Base-by-base conservation (phyloP, 92 coral and sea anemone species). In the Chrysogorgia sp. region DNA sequence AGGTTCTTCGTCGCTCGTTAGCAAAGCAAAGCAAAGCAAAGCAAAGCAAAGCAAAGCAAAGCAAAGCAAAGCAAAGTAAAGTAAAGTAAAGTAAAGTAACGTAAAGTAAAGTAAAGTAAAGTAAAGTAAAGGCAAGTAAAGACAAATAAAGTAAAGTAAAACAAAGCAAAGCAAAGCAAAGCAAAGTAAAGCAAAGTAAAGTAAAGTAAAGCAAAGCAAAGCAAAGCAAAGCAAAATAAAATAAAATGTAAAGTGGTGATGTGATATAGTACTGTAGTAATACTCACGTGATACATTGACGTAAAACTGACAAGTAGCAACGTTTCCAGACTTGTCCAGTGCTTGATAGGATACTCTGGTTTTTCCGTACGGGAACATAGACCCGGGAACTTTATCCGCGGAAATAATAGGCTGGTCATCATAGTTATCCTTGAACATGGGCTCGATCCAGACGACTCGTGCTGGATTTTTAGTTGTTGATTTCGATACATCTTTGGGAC, bases 261-360 rank as follows among this genome's bases (percentile, higher is more conserved):
- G 47, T 14, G 1, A 21, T n/a, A n/a, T n/a, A n/a, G n/a, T n/a
- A n/a, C n/a, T n/a, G n/a, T n/a, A n/a, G 32, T 7, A 2, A 0
- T 80, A 78, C 97, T 83, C 91, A 93, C 98, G 97, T 34, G 93
- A 92, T 14, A 94, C 92, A 61, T 75, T 90, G 23, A 94, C 90
- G 50, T 70, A 67, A 80, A 91, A 91, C 75, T 89, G 96, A 65
- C 98, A 94, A 6, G 83, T 83, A 22, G 96, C 98, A 32, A 82
- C 87, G 67, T 94, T 94, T 17, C 89, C 88, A 17, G 90, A 96
- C 40, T 81, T 72, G 72, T 94, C 98, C 9, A 70, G 80, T 15
- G 96, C 98, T 2, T 85, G 75, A 71, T 94, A 94, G 43, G 79
- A 15, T 5, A 94, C 86, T 40, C 67, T 85, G 33, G 86, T 77